These are phyloP conservation scores for Corvus hawaiiensis DNA, from an alignment of 2,113 vertebrate species.

Conservation along the genomic window DNA sequence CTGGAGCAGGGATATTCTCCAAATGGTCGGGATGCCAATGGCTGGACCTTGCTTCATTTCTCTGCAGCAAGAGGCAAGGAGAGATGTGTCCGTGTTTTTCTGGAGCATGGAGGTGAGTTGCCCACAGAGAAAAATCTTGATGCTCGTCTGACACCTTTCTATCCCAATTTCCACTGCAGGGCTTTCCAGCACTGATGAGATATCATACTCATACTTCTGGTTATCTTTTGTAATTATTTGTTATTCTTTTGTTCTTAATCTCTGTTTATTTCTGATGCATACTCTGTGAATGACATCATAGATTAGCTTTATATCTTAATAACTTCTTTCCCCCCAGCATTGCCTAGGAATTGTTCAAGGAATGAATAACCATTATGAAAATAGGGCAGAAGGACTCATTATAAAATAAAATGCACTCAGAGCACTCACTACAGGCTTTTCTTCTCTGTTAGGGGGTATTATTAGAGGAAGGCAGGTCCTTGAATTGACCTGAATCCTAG, in stretches of 20 bases:
- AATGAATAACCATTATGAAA: constrained; percentile 5
- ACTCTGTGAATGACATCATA: background rate
- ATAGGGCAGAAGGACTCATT: background rate
- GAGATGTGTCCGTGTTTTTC: constrained; percentile 94
- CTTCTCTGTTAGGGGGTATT: background rate
- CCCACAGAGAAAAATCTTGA: background rate
- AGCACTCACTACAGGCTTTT: background rate
- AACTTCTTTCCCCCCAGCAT: background rate
- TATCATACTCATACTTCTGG: background rate
- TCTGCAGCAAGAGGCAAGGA: constrained; percentile 96
- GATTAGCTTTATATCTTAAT: background rate
- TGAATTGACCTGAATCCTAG: background rate
- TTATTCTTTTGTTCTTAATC: background rate
- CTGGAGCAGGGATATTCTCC: constrained; percentile 96
- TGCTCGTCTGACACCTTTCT: background rate
- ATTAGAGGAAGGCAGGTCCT: background rate
- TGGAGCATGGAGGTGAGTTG: constrained; percentile 94
- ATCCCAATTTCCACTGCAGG: background rate
- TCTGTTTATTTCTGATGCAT: background rate
- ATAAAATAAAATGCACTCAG: background rate
- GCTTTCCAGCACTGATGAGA: background rate
- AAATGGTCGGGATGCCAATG: constrained; percentile 93
- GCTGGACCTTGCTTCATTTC: constrained; percentile 98
- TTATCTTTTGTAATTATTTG: background rate
- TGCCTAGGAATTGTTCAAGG: background rate